A percentile compares a stretch with the other conserved stretches of the same genome.
phyloP scores from a whole-genome alignment of 2,888 invertebrate species.

The Drosophila suboccidentalis region DNA sequence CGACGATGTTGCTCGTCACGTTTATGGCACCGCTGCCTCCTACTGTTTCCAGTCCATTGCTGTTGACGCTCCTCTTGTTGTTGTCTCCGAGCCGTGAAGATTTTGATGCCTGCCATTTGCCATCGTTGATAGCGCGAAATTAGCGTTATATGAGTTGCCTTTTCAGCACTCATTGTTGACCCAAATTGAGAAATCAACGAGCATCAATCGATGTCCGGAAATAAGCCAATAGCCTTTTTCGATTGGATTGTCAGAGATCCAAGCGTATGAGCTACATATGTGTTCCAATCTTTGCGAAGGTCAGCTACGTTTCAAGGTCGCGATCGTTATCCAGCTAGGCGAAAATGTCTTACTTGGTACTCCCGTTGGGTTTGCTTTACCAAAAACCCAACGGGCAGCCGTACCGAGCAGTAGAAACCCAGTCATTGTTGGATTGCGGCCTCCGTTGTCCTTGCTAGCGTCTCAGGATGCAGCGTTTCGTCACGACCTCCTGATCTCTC shows the following conservation, averaged over 20 bases:
- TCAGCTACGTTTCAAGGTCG: slow-evolving; percentile 34
- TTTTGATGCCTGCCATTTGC: slow-evolving; percentile 45
- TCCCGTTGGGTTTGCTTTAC: slow-evolving; percentile 73
- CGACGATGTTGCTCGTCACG: slow-evolving; percentile 41
- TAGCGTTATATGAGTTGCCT: slow-evolving; percentile 75
- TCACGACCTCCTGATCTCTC: slow-evolving; percentile 52
- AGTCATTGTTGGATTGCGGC: slow-evolving; percentile 66
- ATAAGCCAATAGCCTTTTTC: neutral
- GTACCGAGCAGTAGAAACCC: slow-evolving; percentile 71
- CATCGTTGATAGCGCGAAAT: slow-evolving; percentile 69
- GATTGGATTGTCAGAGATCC: neutral
- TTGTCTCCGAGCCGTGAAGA: neutral
- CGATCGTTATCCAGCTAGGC: slow-evolving; percentile 61
- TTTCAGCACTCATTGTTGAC: slow-evolving; percentile 65
- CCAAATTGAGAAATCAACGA: slow-evolving; percentile 69
- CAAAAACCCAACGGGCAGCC: slow-evolving; percentile 70
- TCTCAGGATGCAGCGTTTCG: slow-evolving; percentile 56
- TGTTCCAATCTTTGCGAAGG: slow-evolving; percentile 38
- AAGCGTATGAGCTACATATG: neutral
- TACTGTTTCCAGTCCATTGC: slow-evolving; percentile 55
- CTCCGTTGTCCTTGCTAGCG: slow-evolving; percentile 72
- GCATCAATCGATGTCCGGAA: slow-evolving; percentile 16
- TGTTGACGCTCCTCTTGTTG: neutral
- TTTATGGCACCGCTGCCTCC: slow-evolving; percentile 69
- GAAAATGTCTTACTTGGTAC: slow-evolving; percentile 51